Evolutionary conservation across 2,113 vertebrate genomes (phyloP).

Genomic region (Eclectus roratus): DNA sequence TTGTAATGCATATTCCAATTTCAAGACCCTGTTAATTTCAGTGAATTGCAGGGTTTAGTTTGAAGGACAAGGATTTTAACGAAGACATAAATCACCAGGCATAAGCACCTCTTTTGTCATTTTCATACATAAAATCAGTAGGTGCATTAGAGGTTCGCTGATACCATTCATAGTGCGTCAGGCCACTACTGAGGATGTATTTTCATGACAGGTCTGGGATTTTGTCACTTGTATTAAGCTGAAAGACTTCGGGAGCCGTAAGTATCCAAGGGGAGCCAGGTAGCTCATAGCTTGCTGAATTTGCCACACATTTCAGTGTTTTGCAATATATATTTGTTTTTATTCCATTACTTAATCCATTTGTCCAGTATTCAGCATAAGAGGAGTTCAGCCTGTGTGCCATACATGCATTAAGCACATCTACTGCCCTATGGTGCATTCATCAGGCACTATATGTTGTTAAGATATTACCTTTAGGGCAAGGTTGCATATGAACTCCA

Average conservation of each 20-base stretch:
- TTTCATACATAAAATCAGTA: not conserved
- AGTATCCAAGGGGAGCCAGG: not conserved
- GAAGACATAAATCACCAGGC: slow-evolving; percentile 37
- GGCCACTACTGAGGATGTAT: not conserved
- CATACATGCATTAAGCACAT: not conserved
- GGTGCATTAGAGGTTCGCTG: not conserved
- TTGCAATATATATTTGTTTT: slow-evolving; percentile 34
- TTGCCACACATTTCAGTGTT: not conserved
- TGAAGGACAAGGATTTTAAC: slow-evolving; percentile 47
- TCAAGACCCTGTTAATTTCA: slow-evolving; percentile 51
- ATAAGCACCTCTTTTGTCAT: slow-evolving; percentile 2
- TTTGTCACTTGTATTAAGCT: not conserved
- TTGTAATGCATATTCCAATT: slow-evolving; percentile 15
- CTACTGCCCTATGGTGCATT: not conserved
- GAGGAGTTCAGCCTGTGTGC: slow-evolving; percentile 1
- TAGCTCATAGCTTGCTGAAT: not conserved
- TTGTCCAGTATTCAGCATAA: not conserved
- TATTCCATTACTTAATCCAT: slow-evolving; percentile 12
- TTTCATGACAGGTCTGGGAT: not conserved
- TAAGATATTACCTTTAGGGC: not conserved
- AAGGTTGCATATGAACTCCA: slow-evolving; percentile 39
- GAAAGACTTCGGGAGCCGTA: not conserved
- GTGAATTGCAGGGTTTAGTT: slow-evolving; percentile 14
- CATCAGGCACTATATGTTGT: not conserved
- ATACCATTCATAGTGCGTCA: not conserved